These are phyloP conservation scores for Synanthedon formicaeformis DNA, from an alignment of 2,888 invertebrate genomes.

Conservation along the genomic window DNA sequence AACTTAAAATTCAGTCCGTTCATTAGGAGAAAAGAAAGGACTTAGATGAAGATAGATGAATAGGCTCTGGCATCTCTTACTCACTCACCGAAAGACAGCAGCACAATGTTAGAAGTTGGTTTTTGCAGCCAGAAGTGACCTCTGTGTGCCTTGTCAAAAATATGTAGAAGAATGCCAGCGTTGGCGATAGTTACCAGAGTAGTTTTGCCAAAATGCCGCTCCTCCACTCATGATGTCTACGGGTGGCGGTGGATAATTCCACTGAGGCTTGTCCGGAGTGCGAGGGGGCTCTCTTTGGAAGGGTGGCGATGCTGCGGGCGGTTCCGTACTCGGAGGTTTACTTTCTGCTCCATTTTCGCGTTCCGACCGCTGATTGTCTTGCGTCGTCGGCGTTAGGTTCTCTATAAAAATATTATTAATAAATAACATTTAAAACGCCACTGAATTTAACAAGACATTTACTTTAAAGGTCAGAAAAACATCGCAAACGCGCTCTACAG, in stretches of 20 bases:
- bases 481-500: too few species aligned
- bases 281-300: conserved; percentile 59
- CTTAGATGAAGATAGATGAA: too few species aligned
- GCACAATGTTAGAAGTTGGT: background rate
- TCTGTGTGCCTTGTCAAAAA: background rate
- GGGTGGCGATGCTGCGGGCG: conserved; percentile 54
- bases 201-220: conserved; percentile 91
- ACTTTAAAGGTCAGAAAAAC: too few species aligned
- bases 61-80: too few species aligned
- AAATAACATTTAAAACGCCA: too few species aligned
- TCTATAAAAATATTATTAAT: conserved; percentile 24
- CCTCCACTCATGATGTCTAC: conserved; percentile 86
- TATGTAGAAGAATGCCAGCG: background rate
- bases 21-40: too few species aligned
- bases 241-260: conserved; percentile 65
- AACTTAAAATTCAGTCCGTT: too few species aligned
- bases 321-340: conserved; percentile 59
- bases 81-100: too few species aligned
- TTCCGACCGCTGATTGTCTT: conserved; percentile 46
- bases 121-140: conserved; percentile 1
- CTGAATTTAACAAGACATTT: too few species aligned
- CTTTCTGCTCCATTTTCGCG: conserved; percentile 62
- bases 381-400: conserved; percentile 42
- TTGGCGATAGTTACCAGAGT: conserved; percentile 78
- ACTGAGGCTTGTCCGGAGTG: conserved; percentile 65